A percentile compares a stretch with the other conserved stretches of the same genome.
Conservation (phyloP, 1,140 invertebrate genomes). For the Vollenhovia emeryi region DNA sequence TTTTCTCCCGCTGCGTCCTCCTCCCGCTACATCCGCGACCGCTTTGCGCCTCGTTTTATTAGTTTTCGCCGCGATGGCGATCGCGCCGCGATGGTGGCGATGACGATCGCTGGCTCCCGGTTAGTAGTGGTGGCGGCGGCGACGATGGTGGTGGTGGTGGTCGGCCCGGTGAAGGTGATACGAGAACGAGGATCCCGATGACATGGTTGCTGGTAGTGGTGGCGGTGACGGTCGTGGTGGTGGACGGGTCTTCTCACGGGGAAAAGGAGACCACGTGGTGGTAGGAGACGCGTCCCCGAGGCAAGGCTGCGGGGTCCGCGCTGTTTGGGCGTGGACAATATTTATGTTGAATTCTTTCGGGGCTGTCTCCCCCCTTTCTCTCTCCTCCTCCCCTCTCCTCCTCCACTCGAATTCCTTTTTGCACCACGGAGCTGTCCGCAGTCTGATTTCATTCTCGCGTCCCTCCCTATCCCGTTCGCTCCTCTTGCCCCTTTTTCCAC, state of each 20-base stretch:
- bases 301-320: conserved; percentile 59
- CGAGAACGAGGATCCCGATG: conserved; percentile 51
- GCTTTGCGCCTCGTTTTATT: conserved; percentile 68
- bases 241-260: conserved; percentile 45
- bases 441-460: conserved; percentile 34
- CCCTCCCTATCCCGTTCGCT: background rate
- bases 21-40: conserved; percentile 29
- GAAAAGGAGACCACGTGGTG: conserved; percentile 52
- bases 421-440: conserved; percentile 3
- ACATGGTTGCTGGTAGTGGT: conserved; percentile 55
- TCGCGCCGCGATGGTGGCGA: conserved; percentile 67
- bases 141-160: conserved; percentile 46
- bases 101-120: conserved; percentile 60
- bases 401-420: conserved; percentile 14
- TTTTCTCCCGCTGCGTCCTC: conserved; percentile 26
- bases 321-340: conserved; percentile 73
- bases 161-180: conserved; percentile 62
- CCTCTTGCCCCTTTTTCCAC: background rate
- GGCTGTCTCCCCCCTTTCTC: conserved; percentile 21
- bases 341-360: conserved; percentile 68
- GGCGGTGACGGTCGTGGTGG: conserved; percentile 49
- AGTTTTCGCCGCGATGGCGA: conserved; percentile 70
- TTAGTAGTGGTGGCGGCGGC: background rate
- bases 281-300: conserved; percentile 61
- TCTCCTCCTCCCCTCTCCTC: background rate